Conservation (phyloP, 2,113 vertebrate genomes). For the Strix uralensis region DNA sequence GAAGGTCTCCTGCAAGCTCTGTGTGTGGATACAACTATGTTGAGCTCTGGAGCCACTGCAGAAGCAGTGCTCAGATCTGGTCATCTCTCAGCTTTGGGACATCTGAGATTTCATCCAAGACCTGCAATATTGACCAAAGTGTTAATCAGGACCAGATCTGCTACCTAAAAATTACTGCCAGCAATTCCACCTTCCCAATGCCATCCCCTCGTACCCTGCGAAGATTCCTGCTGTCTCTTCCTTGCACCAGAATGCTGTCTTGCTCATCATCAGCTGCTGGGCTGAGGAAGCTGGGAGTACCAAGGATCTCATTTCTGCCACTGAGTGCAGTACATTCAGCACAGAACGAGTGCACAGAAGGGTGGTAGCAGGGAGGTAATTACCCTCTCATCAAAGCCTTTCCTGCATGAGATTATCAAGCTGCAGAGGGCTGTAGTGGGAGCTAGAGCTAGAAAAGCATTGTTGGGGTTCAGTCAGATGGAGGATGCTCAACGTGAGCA, state of each 20-base stretch:
- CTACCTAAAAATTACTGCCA: neutral
- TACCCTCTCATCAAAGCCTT: neutral
- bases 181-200: neutral
- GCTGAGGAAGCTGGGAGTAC: neutral
- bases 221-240: neutral
- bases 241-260: neutral
- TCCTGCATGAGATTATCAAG: neutral
- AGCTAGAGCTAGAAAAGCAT: neutral
- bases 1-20: neutral
- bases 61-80: neutral
- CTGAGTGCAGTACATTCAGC: neutral
- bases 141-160: neutral
- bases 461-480: accelerated
- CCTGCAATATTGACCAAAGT: neutral
- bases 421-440: neutral
- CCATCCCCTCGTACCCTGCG: accelerated
- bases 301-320: neutral
- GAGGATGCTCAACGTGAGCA: neutral
- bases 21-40: accelerated
- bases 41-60: neutral
- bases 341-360: accelerated
- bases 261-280: neutral
- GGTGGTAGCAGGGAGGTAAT: too few relatives aligned
- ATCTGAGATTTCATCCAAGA: neutral
- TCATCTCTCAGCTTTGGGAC: neutral